Percentiles rank a stretch among this genome's conserved stretches.
Conservation (phyloP, 2,113 vertebrate genomes). For the Pongo abelii region DNA sequence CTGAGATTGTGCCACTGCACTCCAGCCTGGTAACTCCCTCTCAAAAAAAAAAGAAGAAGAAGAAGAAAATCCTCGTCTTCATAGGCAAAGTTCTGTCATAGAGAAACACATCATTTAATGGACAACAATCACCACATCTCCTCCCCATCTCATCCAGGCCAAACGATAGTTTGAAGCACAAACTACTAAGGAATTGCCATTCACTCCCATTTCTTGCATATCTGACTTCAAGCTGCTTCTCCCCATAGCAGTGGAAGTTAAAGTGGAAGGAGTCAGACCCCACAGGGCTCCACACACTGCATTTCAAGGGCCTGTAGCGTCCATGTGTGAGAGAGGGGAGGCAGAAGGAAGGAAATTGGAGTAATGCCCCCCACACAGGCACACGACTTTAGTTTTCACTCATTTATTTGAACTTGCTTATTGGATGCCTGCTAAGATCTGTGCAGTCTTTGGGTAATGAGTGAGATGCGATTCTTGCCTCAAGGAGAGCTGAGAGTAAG, state of each 20-base stretch:
- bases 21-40: too few relatives aligned
- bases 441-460: not conserved
- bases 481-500: accelerated
- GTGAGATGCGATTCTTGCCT: not conserved
- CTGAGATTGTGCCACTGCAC: too few relatives aligned
- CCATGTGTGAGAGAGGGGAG: accelerated
- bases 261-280: not conserved
- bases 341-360: accelerated
- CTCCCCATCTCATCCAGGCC: not conserved
- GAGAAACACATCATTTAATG: not conserved
- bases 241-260: accelerated
- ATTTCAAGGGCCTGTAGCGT: accelerated
- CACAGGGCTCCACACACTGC: accelerated
- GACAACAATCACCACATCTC: not conserved
- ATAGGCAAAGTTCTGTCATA: not conserved
- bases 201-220: accelerated
- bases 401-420: accelerated
- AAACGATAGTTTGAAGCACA: not conserved
- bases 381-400: not conserved
- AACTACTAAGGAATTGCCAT: not conserved
- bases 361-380: accelerated
- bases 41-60: too few relatives aligned
- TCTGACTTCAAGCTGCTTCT: not conserved
- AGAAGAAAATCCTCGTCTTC: too few relatives aligned
- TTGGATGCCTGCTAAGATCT: accelerated